Evolutionary conservation across 2,797 vertebrate genomes (phyloP).

Genomic region (Platalea minor): DNA sequence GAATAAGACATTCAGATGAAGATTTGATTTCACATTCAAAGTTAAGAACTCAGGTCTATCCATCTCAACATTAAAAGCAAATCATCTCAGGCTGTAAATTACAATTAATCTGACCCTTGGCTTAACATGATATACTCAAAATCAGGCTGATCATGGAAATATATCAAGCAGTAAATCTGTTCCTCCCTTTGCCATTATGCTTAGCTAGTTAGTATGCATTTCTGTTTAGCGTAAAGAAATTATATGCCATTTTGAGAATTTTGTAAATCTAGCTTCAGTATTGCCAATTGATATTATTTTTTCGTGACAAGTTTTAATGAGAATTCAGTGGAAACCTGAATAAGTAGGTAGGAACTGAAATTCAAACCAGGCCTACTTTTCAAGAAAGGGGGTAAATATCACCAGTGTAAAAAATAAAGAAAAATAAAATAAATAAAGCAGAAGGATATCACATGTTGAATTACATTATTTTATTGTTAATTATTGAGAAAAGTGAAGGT

Average conservation of each 20-base stretch:
- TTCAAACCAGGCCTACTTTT: background rate
- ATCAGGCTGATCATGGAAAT: background rate
- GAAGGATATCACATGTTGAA: background rate
- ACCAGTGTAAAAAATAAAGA: background rate
- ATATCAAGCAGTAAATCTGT: background rate
- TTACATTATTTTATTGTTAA: background rate
- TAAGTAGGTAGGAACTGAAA: background rate
- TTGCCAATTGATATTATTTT: background rate
- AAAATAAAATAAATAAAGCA: background rate
- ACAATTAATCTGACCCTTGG: background rate
- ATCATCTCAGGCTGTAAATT: background rate
- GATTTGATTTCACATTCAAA: background rate
- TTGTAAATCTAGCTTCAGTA: background rate
- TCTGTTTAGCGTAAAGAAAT: background rate
- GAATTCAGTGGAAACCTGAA: background rate
- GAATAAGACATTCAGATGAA: background rate
- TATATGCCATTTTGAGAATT: background rate
- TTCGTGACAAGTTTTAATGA: background rate
- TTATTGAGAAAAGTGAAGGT: background rate
- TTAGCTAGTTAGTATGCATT: background rate
- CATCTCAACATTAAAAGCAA: background rate
- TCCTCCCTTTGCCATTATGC: background rate
- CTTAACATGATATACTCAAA: background rate
- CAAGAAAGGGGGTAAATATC: background rate
- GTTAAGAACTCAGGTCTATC: background rate